Base-by-base conservation (phyloP, 2,888 invertebrate genomes). In the Allolobophora icterica region DNA sequence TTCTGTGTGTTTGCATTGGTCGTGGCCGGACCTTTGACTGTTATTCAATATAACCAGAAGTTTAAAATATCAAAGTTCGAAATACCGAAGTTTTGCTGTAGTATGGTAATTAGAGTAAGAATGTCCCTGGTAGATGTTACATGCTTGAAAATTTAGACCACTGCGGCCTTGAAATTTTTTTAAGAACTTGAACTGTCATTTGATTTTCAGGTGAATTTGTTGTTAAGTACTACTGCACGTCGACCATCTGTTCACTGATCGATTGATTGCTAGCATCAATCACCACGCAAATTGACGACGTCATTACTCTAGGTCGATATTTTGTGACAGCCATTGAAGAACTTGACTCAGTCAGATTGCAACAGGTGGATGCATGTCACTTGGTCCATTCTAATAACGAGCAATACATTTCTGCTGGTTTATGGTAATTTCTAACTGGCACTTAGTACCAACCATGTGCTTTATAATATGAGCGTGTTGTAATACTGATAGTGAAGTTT, bases 241-340 rank as follows among this genome's bases (percentile, higher is more conserved):
- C 71, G 71, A n/a, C 71, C 71, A 71, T 71, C 71, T 71, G 71
- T 71, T 71, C 71, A 71, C 71, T 71, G 71, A 71, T 71, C n/a
- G 71, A n/a, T 6, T 52, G 52, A 52, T 52, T 52, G 52, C 1
- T 45, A 17, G 19, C 45, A 45, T 45, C 45, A 45, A 45, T 45
- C 45, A 13, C 19, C 45, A 1, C 19, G 52, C 4, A 52, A n/a
- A 71, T n/a, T 71, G 71, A 71, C 71, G 71, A 30, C n/a, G 71
- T 71, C 71, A 71, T n/a, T 71, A n/a, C 30, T 71, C n/a, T 71
- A 71, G 71, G 71, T 71, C 30, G 71, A 71, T 71, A 71, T 71
- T 71, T 71, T 71, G 30, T 71, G n/a, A 71, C 71, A 71, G 71
- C 71, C 71, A 71, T n/a, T 71, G n/a, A 71, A 71, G 71, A n/a